Evolutionary conservation across 2,113 vertebrate species (phyloP), one percentile per base, ranked within the genome.

Genomic region (Dolichotis patagonum): DNA sequence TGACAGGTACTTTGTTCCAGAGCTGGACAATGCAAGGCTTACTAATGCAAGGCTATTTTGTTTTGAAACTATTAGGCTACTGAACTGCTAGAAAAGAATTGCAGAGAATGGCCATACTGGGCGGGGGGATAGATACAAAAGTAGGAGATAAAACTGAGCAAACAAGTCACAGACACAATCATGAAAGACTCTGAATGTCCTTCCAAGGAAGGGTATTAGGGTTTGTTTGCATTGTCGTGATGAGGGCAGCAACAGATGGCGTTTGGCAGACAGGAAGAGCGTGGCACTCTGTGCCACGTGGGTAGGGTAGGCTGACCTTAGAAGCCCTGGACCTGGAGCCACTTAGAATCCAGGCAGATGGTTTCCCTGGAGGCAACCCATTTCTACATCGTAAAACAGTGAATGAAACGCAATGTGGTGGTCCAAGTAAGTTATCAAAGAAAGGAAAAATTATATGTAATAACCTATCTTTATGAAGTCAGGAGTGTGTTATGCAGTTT

Each of bases 401-500:
- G 30, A 87, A 58, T 91, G 62, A 94, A 49, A 91, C 62, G 58
- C 63, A 81, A 24, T 77, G 14, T 78, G 54, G 69, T 0, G 24
- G 62, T 63, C 49, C 30, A 20, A 80, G 17, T 7, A 35, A 91
- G 26, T 85, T 46, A 88, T 69, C 54, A 91, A 77, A 43, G 30
- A 82, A 95, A 65, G 49, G 24, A 54, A 83, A 91, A 88, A 78
- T 94, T 75, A 84, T 43, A 14, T 41, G 22, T 58, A 82, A 13
- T 88, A 56, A 87, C 30, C 86, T 85, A 20, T 96, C 69, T 89
- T 87, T 75, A 60, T 93, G 63, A 95, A 97, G 71, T 46, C 54
- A 83, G n/a, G 49, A 91, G 69, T 92, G 65, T 96, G 35, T 85
- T 78, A 81, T 54, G 24, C 56, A 96, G 69, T 88, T 91, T 78